Evolutionary conservation across 2,113 vertebrate species (phyloP), one percentile per base, ranked within the genome.

Genomic region (Pterophyllum scalare): DNA sequence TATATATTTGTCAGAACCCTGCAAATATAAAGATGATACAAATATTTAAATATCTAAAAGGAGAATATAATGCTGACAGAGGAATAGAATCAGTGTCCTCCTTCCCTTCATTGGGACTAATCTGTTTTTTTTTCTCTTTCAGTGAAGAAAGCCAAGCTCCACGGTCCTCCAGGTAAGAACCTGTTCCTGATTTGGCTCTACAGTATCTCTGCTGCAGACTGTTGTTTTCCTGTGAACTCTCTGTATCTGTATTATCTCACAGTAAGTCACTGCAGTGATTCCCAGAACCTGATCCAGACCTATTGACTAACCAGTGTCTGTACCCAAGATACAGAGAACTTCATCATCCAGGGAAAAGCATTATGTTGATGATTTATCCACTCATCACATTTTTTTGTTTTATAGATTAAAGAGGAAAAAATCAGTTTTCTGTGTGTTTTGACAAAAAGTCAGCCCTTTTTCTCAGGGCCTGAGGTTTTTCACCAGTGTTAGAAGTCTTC

Each of bases 141-240:
- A 96, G 96, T 96, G 20, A 96, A 96, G 81, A 96, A 96, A 93
- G 96, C 95, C 83, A 95, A 94, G 80, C 95, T 96, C 13, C 94
- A 94, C 2, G 96, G 96, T n/a, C 93, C 94, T 14, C 91, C 95
- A 96, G 96, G 96, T 96, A 94, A 95, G 94, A 90, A 7, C 12
- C 12, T 12, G 22, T 11, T 31, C 17, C 7, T 24, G 13, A n/a
- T 14, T 60, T 52, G 43, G 10, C 1, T 43, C 40, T 49, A 2
- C 35, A 10, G 35, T 38, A 19, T 49, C 0, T 70, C 64, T 70
- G 22, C 40, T 70, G 40, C 40, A 46, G 13, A 4, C 40, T 19
- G 7, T 33, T 26, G 10, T 70, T 46, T 67, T 20, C 7, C 19
- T 54, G 6, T 54, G 20, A 20, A 43, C 40, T 19, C 2, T 67